These are phyloP conservation scores for Heliconius charithonia DNA, from an alignment of 2,888 invertebrate species.

Conservation along the genomic window DNA sequence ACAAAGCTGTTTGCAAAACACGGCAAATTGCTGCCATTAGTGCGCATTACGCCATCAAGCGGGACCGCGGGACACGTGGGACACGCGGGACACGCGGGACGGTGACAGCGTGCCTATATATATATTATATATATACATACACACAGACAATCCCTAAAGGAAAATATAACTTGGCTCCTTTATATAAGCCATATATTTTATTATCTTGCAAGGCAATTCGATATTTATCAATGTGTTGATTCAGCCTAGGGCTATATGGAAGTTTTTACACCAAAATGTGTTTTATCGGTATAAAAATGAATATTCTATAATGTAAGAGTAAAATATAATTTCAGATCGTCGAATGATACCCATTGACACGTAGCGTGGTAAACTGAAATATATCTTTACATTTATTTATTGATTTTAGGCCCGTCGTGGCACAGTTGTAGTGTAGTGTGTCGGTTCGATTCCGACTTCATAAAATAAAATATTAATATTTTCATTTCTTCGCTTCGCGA, in stretches of 20 bases:
- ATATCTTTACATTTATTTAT: neutral
- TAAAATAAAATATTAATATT: no score
- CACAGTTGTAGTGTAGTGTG: no score
- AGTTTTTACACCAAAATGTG: conserved; percentile 24
- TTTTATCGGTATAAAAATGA: conserved; percentile 1
- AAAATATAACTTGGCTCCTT: neutral
- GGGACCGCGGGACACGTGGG: conserved; percentile 31
- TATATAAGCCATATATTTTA: neutral
- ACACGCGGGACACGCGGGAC: conserved; percentile 42
- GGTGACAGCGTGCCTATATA: conserved; percentile 42
- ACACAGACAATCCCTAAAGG: neutral
- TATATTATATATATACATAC: neutral
- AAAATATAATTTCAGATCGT: neutral
- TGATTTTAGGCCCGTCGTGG: no score
- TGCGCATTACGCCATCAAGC: conserved; percentile 57
- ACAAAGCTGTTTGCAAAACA: conserved; percentile 59
- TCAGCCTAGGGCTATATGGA: neutral
- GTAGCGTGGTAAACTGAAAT: neutral
- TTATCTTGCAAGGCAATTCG: neutral
- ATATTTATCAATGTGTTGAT: conserved; percentile 9
- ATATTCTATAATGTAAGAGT: neutral
- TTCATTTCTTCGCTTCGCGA: neutral
- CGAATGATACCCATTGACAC: neutral
- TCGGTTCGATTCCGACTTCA: no score
- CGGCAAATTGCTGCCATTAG: conserved; percentile 73